phyloP scores from a whole-genome alignment of 2,888 invertebrate species.

The Escarpia spicata region DNA sequence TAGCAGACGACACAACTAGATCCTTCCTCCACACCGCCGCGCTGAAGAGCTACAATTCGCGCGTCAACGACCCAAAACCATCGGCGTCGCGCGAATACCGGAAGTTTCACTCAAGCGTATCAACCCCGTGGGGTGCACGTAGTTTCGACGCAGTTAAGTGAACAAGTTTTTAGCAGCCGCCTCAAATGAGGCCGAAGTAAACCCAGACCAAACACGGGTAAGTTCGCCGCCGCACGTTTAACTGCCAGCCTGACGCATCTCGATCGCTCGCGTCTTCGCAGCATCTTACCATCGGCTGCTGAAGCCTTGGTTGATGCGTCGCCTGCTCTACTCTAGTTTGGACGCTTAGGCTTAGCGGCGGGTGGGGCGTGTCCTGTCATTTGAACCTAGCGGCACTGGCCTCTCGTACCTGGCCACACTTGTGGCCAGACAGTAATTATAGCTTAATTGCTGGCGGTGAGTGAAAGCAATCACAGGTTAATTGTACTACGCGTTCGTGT shows the following conservation, averaged over 20 bases:
- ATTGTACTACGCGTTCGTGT: background rate
- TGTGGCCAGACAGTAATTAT: background rate
- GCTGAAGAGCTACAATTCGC: background rate
- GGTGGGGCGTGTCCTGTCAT: background rate
- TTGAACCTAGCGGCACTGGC: background rate
- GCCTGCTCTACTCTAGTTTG: background rate
- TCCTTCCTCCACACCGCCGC: background rate
- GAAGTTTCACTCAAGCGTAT: background rate
- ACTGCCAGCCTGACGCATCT: background rate
- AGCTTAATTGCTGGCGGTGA: background rate
- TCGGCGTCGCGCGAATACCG: background rate
- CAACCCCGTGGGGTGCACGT: slow-evolving; percentile 10
- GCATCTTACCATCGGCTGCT: background rate
- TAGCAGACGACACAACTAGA: background rate
- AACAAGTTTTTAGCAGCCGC: background rate
- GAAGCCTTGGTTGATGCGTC: background rate
- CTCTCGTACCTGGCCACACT: background rate
- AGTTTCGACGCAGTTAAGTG: background rate
- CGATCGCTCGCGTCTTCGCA: background rate
- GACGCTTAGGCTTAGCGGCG: background rate
- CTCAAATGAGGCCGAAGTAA: background rate
- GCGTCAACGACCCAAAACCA: background rate
- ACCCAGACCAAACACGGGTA: background rate
- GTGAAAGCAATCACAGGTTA: background rate
- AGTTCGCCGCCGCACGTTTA: background rate